Evolutionary conservation across 2,888 invertebrate genomes (phyloP), one percentile per base, ranked within the genome.

Genomic region (Pristionchus arcanus): DNA sequence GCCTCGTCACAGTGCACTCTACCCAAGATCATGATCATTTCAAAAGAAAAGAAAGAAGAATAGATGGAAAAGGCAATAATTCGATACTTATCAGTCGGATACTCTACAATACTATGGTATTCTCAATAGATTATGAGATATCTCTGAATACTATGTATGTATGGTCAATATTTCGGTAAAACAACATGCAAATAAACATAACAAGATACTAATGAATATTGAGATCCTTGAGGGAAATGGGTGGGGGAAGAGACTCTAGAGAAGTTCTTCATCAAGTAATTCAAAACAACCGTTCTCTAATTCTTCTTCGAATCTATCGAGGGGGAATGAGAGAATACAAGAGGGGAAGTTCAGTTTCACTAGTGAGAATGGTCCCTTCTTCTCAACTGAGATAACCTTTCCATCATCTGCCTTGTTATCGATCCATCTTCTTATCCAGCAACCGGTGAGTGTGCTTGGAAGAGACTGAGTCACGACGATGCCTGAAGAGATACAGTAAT

Each of bases 401-500:
- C 74, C 74, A 25, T 21, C 42, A 42, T 77, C 74, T 42, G 74
- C 42, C 21, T 3, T 21, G 9, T 77, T 42, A 25, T 37, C 74
- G 25, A 37, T 42, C 74, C 74, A 77, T 42, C 74, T 7, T 13
- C 21, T 16, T 2, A 77, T 77, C 21, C 37, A 42, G 11, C 74
- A 42, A 2, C 42, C 74, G 42, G 42, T 15, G 42, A 77, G 74
- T 19, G 42, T 21, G 37, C 7, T 19, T 4, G 37, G 25, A 5
- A 77, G 19, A 2, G 74, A 77, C 1, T 11, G 37, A 25, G 21
- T 16, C 25, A 77, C 9, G 13, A 21, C 37, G 74, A n/a, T 4
- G 3, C 74, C 74, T 77, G 74, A 77, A 77, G 21, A 21, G 19
- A 77, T 77, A 71, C 71, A 2, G 71, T 77, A 77, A 37, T 25